Percentiles rank a stretch among this genome's conserved stretches.
These are phyloP conservation scores for Vidua macroura DNA, from an alignment of 2,113 vertebrate species.

Conservation along the genomic window DNA sequence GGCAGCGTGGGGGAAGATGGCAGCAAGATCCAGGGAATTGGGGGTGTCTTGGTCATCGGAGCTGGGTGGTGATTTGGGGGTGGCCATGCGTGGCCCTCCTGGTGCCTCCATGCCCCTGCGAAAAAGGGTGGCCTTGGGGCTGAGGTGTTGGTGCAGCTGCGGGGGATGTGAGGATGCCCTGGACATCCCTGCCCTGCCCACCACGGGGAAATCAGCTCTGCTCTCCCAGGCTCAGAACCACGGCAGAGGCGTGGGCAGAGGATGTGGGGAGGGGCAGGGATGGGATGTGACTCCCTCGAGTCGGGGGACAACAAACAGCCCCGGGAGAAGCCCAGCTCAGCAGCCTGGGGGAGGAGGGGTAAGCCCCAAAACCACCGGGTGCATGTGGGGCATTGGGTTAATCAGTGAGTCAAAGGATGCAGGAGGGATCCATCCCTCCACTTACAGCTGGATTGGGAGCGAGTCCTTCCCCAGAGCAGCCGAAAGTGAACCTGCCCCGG, in stretches of 20 bases:
- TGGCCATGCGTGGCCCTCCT: fast-evolving
- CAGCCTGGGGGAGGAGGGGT: background rate
- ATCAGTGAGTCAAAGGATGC: background rate
- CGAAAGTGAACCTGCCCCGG: background rate
- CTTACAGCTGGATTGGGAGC: background rate
- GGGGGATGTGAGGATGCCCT: background rate
- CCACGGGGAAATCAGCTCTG: background rate
- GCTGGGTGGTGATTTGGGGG: background rate
- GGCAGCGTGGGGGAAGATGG: fast-evolving
- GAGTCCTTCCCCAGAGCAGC: background rate
- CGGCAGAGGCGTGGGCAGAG: background rate
- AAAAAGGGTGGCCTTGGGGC: background rate
- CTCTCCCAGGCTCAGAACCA: background rate
- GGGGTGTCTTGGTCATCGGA: too few relatives aligned
- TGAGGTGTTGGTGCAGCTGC: background rate
- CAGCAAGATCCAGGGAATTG: background rate
- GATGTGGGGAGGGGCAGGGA: background rate
- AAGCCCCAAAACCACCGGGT: background rate
- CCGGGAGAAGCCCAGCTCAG: background rate
- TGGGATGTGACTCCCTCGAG: background rate
- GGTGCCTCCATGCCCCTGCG: background rate
- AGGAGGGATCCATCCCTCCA: fast-evolving
- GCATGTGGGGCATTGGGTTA: background rate
- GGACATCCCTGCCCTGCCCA: background rate
- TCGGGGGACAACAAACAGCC: fast-evolving